These are phyloP conservation scores for Streptopelia turtur DNA, from an alignment of 2,797 vertebrate genomes.

Conservation along the genomic window DNA sequence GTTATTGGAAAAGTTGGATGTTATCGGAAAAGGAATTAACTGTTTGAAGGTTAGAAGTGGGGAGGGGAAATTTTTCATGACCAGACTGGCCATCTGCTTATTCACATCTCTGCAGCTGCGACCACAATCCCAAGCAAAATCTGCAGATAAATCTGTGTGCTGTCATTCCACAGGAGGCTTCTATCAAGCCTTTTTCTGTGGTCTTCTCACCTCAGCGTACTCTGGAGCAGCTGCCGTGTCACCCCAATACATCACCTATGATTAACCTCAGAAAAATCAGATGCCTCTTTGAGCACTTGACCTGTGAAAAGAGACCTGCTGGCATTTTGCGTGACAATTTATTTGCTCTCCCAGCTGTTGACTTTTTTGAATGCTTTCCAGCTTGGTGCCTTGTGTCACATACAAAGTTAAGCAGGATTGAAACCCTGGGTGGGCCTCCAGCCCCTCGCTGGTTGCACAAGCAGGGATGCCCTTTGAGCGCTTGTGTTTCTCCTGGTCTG, in stretches of 20 bases:
- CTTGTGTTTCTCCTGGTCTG: neutral
- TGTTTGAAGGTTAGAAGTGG: neutral
- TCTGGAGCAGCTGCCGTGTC: neutral
- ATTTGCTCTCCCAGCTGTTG: neutral
- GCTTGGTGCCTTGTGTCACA: neutral
- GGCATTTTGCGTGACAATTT: neutral
- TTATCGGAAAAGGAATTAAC: neutral
- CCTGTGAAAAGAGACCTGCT: neutral
- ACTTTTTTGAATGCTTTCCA: neutral
- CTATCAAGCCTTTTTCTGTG: neutral
- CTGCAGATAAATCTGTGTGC: neutral
- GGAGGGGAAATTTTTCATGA: neutral
- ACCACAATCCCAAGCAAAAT: neutral
- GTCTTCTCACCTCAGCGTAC: neutral
- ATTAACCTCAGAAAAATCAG: neutral
- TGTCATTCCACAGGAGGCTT: neutral
- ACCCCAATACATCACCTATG: neutral
- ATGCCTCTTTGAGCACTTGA: neutral
- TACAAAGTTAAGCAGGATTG: neutral
- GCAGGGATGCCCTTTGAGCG: neutral
- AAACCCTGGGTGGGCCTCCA: rapidly evolving
- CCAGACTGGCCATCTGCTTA: neutral
- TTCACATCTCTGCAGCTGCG: neutral
- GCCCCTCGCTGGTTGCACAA: neutral
- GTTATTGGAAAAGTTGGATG: neutral